These are phyloP conservation scores for Cariama cristata DNA, from an alignment of 2,113 vertebrate genomes.

Conservation along the genomic window DNA sequence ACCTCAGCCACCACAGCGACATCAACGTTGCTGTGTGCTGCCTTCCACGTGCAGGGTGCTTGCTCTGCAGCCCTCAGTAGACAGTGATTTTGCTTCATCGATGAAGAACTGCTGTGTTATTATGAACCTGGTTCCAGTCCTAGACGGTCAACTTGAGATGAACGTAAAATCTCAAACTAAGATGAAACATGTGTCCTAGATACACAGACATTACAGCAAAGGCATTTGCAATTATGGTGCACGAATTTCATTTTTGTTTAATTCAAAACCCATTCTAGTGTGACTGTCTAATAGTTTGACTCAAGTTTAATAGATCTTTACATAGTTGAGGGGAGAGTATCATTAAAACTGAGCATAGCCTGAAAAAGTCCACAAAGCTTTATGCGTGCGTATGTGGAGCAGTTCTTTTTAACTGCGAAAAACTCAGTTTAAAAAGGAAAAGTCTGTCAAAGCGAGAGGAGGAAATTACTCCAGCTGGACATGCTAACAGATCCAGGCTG, in stretches of 20 bases:
- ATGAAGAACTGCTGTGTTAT: not conserved
- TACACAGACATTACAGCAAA: not conserved
- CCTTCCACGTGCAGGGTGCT: not conserved
- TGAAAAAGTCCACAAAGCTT: not conserved
- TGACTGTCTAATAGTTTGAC: not conserved
- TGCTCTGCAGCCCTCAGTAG: not conserved
- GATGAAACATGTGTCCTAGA: not conserved
- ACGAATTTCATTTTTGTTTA: not conserved
- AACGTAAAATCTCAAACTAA: not conserved
- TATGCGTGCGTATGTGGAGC: not conserved
- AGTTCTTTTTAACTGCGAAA: not conserved
- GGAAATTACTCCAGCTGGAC: not conserved
- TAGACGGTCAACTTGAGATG: not conserved
- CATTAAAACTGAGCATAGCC: not conserved
- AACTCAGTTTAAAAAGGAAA: not conserved
- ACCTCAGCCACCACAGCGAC: not conserved
- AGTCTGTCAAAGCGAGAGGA: not conserved
- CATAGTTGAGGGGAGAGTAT: not conserved
- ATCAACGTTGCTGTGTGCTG: not conserved
- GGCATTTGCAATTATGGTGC: not conserved
- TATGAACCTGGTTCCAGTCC: fast-evolving
- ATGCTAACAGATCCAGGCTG: too few species aligned
- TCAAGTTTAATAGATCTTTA: not conserved
- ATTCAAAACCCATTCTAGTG: not conserved
- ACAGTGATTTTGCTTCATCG: fast-evolving